Base-by-base conservation (phyloP, 2,797 vertebrate genomes). In the Gouania willdenowi region DNA sequence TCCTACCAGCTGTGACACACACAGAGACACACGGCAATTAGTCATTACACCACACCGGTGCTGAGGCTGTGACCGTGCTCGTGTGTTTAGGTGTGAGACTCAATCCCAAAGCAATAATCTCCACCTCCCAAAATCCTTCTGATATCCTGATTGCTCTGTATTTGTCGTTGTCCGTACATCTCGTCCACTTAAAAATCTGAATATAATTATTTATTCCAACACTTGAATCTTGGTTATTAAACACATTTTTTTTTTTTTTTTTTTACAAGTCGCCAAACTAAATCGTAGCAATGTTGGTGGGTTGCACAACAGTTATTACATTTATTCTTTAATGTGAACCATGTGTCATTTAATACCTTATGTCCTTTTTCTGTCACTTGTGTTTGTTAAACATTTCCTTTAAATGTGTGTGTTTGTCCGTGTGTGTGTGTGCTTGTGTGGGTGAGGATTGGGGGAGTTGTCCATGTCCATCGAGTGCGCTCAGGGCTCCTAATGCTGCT, bases 1-100 rank as follows among this genome's bases (percentile, higher is more conserved):
- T 52, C 56, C 41, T 44, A 61, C 76, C 78, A 83, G 81, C 81
- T 86, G 81, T 77, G 63, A 52, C 71, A 71, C 57, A 32, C 26
- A 41, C 63, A 51, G 28, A 60, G 54, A 55, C 36, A 24, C 46
- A 41, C 56, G 41, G 61, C 68, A 82, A 81, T 88, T 86, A 87
- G 73, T 68, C 53, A 61, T 71, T 60, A 77, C 54, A 47, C 53
- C 51, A 63, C 32, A 37, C 27, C 34, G 27, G 32, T 2, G 18
- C 18, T 68, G 26, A 29, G 62, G 51, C 41, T 16, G 8, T 19
- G 19, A 20, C 41, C 16, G 8, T 19, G 19, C 20, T 19, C 2
- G 19, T 20, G 38, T 45, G 28, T 12, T 25, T 34, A 20, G 31
- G 35, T 32, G 49, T 44, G 65, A 49, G 63, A 61, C 65, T 63